Base-by-base conservation (phyloP, 1,140 invertebrate genomes). In the Calliphora vicina region DNA sequence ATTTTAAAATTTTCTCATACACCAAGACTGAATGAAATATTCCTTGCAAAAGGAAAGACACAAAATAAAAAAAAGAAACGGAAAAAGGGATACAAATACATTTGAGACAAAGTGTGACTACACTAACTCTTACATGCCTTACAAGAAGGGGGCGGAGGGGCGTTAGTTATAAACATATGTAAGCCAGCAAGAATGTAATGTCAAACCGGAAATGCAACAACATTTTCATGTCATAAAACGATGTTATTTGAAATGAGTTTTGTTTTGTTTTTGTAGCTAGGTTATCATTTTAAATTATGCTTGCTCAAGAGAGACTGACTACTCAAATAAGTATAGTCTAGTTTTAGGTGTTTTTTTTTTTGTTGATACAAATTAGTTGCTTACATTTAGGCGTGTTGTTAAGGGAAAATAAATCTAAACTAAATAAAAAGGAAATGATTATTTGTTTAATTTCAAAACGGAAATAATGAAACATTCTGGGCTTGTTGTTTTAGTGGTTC, bases 331-430 rank as follows among this genome's bases (percentile, higher is more conserved):
- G 61, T 67, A 20, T 35, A 12, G 23, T 20, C 23, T 67, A 67
- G 1, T 67, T 67, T 67, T 23, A 67, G n/a, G 20, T 12, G 20
- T 3, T 20, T 67, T 67, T 67, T 57, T 0, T 67, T 67, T 67
- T 17, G n/a, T n/a, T n/a, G n/a, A n/a, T 67, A 23, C n/a, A 67
- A 67, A 67, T 67, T 67, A 67, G 61, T 67, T 67, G 61, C n/a
- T n/a, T 67, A 67, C 20, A 20, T 67, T 67, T 23, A 25, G 61
- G 61, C n/a, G 20, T n/a, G 23, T n/a, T n/a, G n/a, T n/a, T 25
- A 23, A 67, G 20, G 61, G 61, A 23, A 50, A 2, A 50, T n/a
- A n/a, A n/a, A n/a, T n/a, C n/a, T n/a, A n/a, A n/a, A n/a, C n/a
- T n/a, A n/a, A n/a, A n/a, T 57, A 15, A n/a, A 67, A 67, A 25